phyloP scores from a whole-genome alignment of 2,113 vertebrate genomes.

The Laterallus jamaicensis region DNA sequence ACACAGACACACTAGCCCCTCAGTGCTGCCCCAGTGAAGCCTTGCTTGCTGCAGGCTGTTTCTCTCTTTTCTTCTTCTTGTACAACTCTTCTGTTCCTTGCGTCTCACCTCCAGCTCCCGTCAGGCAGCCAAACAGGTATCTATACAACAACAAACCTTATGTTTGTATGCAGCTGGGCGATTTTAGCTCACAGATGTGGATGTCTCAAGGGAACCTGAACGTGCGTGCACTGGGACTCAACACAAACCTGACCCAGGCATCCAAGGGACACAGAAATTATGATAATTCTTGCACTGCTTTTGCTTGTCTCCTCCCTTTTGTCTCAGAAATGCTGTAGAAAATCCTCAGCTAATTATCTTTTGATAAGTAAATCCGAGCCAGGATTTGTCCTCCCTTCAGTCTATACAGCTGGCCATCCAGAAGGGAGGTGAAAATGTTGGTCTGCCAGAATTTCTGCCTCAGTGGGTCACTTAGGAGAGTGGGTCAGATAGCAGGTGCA shows the following conservation, averaged over 20 bases:
- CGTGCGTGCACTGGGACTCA: rapidly evolving
- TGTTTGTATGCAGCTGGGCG: neutral
- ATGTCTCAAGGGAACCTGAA: neutral
- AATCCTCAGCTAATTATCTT: slow-evolving; percentile 4
- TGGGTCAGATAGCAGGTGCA: neutral
- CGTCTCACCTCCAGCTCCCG: neutral
- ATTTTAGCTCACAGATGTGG: neutral
- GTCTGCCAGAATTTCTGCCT: slow-evolving; percentile 16
- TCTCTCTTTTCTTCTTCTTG: neutral
- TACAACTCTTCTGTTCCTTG: neutral
- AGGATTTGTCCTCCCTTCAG: neutral
- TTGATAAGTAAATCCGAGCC: neutral
- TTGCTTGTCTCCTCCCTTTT: neutral
- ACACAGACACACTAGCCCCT: neutral
- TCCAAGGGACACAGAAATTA: neutral
- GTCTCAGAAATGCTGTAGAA: neutral
- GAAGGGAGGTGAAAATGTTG: neutral
- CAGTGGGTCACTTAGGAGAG: neutral
- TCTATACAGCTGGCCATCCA: neutral
- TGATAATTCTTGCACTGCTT: neutral
- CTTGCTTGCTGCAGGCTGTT: neutral
- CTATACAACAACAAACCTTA: neutral
- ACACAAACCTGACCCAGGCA: neutral
- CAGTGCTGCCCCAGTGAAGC: neutral
- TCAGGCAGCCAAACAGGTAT: neutral